Evolutionary conservation across 2,113 vertebrate genomes (phyloP).

Genomic region (Melanerpes aurifrons): DNA sequence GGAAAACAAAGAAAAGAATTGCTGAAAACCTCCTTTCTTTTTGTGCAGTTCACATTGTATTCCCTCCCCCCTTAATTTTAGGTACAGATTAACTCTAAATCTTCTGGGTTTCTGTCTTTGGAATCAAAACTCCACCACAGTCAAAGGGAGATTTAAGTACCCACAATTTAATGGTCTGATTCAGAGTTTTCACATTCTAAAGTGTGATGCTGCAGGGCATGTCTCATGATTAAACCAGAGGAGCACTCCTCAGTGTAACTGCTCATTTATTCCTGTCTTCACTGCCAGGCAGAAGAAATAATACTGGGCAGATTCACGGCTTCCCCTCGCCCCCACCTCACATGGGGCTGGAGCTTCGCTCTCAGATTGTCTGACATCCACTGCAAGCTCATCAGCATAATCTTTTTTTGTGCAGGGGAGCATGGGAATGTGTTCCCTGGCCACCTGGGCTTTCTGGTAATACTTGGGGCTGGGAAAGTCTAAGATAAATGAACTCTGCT

Average conservation of each 20-base stretch:
- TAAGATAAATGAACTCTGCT: neutral
- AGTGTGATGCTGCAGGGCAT: neutral
- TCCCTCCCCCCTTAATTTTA: neutral
- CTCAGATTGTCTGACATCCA: neutral
- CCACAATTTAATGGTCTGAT: neutral
- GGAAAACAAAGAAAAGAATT: neutral
- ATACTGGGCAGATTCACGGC: neutral
- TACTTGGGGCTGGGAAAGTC: neutral
- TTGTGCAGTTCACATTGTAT: neutral
- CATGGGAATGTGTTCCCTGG: neutral
- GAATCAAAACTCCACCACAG: neutral
- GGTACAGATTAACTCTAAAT: neutral
- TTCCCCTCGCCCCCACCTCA: neutral
- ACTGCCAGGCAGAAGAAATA: neutral
- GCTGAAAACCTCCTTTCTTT: neutral
- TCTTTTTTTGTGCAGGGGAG: neutral
- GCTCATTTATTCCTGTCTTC: constrained; percentile 28
- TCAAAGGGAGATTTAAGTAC: neutral
- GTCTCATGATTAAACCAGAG: neutral
- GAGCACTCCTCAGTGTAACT: neutral
- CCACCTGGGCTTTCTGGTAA: neutral
- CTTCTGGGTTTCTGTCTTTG: neutral
- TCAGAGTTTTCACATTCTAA: neutral
- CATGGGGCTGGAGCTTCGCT: neutral
- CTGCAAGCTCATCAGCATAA: neutral